phyloP scores from a whole-genome alignment of 2,113 vertebrate species.

The Crotalus viridis region DNA sequence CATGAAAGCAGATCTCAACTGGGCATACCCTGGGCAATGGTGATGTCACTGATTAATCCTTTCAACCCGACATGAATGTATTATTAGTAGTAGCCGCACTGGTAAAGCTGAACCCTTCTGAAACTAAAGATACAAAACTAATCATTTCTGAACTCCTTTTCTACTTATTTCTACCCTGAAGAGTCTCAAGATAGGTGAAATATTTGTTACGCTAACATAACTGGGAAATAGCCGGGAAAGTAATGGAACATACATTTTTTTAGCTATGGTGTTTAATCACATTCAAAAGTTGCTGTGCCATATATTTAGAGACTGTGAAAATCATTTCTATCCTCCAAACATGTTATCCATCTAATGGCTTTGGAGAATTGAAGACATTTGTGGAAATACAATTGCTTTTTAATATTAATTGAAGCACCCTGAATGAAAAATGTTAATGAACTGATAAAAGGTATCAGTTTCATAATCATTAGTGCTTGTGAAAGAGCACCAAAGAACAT shows the following conservation, averaged over 20 bases:
- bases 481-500: not conserved
- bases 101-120: not conserved
- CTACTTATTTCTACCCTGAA: not conserved
- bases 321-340: not conserved
- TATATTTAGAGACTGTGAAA: not conserved
- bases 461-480: not conserved
- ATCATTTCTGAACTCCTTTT: not conserved
- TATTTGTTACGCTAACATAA: slow-evolving; percentile 5
- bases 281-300: not conserved
- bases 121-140: not conserved
- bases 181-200: not conserved
- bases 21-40: not conserved
- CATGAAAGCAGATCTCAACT: not conserved
- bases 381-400: slow-evolving; percentile 28
- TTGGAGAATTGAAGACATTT: slow-evolving; percentile 2
- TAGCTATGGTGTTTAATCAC: slow-evolving; percentile 28
- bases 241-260: slow-evolving; percentile 31
- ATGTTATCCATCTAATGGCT: slow-evolving; percentile 6
- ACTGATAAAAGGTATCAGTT: not conserved
- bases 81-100: not conserved
- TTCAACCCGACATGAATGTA: not conserved
- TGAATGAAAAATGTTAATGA: slow-evolving; percentile 3
- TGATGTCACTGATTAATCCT: not conserved
- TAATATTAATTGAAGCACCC: slow-evolving; percentile 12
- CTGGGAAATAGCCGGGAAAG: not conserved